Conservation (phyloP, 2,797 vertebrate species). For the Gymnothorax reevesii region DNA sequence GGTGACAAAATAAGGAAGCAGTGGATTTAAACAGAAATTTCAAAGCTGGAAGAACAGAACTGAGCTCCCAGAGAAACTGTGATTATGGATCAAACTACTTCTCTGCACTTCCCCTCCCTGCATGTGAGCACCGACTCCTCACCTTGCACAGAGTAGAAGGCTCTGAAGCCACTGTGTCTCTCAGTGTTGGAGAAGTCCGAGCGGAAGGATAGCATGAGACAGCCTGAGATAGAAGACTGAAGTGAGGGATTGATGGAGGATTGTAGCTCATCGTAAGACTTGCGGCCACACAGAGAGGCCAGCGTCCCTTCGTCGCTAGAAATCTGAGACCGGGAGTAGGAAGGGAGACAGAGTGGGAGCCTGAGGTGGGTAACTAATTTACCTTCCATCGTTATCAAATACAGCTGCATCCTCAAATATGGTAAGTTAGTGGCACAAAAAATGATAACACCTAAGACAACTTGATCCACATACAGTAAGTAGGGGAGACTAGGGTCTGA, state of each 20-base stretch:
- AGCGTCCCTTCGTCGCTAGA: constrained; percentile 60
- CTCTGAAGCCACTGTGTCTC: constrained; percentile 84
- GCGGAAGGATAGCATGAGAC: constrained; percentile 75
- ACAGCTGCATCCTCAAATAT: background rate
- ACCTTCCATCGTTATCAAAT: background rate
- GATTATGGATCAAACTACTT: background rate
- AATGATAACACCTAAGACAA: background rate
- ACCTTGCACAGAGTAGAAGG: constrained; percentile 84
- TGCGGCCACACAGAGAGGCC: constrained; percentile 75
- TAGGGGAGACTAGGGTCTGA: too few relatives aligned
- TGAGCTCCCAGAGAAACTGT: background rate
- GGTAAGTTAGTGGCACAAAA: too few relatives aligned
- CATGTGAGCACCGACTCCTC: constrained; percentile 43
- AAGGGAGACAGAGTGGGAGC: background rate
- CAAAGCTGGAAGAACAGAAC: background rate
- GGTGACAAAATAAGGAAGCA: background rate
- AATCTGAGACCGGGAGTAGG: constrained; percentile 48
- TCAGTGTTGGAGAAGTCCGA: constrained; percentile 88
- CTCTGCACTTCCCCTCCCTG: too few relatives aligned
- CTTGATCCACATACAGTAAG: background rate
- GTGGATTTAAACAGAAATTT: background rate
- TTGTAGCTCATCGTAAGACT: constrained; percentile 58
- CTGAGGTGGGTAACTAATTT: background rate
- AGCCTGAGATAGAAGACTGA: constrained; percentile 64
- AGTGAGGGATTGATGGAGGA: constrained; percentile 69